Evolutionary conservation across 2,113 vertebrate genomes (phyloP).

Genomic region (Microtus richardsoni): DNA sequence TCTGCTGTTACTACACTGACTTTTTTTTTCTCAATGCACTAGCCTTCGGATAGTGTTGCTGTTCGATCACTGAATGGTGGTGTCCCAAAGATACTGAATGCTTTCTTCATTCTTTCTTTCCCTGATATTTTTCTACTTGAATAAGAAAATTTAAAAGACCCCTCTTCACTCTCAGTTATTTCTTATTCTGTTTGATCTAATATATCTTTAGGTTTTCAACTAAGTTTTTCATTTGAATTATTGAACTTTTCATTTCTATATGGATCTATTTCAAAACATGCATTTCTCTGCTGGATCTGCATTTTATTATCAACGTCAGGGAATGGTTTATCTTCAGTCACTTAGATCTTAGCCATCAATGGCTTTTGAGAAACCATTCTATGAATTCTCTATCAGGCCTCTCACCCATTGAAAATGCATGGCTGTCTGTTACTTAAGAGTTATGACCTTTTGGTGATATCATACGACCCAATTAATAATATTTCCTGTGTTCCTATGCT

Average conservation of each 20-base stretch:
- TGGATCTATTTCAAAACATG: not conserved
- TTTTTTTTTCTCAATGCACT: not conserved
- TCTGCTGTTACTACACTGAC: not conserved
- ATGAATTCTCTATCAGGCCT: not conserved
- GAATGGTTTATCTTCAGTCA: not conserved
- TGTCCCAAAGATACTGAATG: not conserved
- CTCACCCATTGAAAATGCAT: not conserved
- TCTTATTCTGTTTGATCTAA: not conserved
- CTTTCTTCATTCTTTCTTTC: not conserved
- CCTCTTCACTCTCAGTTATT: not conserved
- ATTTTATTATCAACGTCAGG: not conserved
- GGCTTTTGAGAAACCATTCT: not conserved
- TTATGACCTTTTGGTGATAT: not conserved
- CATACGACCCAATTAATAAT: not conserved
- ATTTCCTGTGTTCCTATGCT: not conserved
- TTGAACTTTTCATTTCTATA: not conserved
- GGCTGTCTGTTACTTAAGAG: not conserved
- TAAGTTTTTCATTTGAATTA: conserved; percentile 13
- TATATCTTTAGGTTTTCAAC: not conserved
- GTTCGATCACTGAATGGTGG: not conserved
- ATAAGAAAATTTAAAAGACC: not conserved
- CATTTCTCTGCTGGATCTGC: not conserved
- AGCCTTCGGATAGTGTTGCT: not conserved
- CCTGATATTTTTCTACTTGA: not conserved
- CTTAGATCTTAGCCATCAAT: not conserved